Conservation (phyloP, 2,113 vertebrate genomes). For the Irena cyanogastra region DNA sequence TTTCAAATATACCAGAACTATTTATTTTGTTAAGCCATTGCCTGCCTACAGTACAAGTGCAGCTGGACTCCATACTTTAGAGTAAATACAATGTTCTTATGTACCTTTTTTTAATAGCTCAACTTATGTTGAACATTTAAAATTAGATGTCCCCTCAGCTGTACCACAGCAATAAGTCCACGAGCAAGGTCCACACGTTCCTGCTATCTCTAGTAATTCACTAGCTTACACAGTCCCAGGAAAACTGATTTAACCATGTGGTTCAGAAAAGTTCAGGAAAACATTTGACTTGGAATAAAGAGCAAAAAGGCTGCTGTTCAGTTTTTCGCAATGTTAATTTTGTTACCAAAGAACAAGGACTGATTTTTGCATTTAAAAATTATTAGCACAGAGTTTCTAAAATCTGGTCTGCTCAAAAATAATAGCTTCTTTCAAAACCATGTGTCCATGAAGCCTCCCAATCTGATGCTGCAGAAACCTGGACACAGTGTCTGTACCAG, state of each 20-base stretch:
- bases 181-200: not conserved
- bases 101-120: not conserved
- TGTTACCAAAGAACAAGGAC: not conserved
- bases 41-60: not conserved
- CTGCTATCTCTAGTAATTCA: not conserved
- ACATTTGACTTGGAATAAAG: not conserved
- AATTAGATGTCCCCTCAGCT: not conserved
- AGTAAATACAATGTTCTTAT: not conserved
- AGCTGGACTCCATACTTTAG: not conserved
- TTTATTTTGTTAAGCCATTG: not conserved
- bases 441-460: slow-evolving; percentile 56
- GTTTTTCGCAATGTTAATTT: not conserved
- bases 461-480: slow-evolving; percentile 53
- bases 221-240: not conserved
- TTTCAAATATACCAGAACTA: not conserved
- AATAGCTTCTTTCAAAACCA: slow-evolving; percentile 66
- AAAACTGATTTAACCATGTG: slow-evolving; percentile 13
- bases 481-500: slow-evolving; percentile 48
- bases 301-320: not conserved
- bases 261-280: not conserved
- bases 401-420: slow-evolving; percentile 35
- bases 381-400: not conserved
- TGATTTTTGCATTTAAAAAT: not conserved
- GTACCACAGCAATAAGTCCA: not conserved
- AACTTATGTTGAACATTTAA: not conserved